Evolutionary conservation across 2,113 vertebrate species (phyloP), one percentile per base, ranked within the genome.

Genomic region (Thamnophis sirtalis): DNA sequence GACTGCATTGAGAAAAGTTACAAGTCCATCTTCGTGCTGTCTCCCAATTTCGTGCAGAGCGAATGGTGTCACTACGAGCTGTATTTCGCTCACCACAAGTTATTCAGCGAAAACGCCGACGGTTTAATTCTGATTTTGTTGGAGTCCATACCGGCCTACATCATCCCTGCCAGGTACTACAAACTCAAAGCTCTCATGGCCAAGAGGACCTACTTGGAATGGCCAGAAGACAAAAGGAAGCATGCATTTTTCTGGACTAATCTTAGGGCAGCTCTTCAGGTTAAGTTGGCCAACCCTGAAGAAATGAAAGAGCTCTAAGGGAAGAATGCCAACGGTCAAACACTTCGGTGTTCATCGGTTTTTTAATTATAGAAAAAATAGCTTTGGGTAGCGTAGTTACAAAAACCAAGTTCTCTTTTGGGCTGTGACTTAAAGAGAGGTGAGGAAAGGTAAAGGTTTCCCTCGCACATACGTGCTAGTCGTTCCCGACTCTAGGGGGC

Each of bases 21-120:
- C 92, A 98, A 98, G 93, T 98, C 98, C 0, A 96, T 99, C 92
- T 99, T 99, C 56, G 98, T 99, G 48, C 91, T 99, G 92, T 99
- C 98, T 28, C 97, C 98, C 87, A 97, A 98, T 95, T 99, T 99
- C 60, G 97, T 99, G 56, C 98, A 98, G 96, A 99, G 98, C 0
- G 98, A 99, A 10, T 99, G 99, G 99, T 99, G 99, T 87, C 98
- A 99, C 95, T 99, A 99, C 2, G 98, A 99, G 94, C 98, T 99
- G 26, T 99, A 99, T 95, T 99, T 99, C 21, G 98, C 98, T 92
- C 98, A 98, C 21, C 99, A 99, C 96, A 98, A 98, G 63, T 93
- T 97, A 0, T 97, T 98, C 53, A 93, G 96, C 10, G 97, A 97
- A 92, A 98, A 95, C 6, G 96, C 93, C 0, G 94, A 98, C 86